A percentile compares a stretch with the other conserved stretches of the same genome.
These are phyloP conservation scores for Poecilobothrus nobilitatus DNA, from an alignment of 2,888 invertebrate genomes.

Conservation along the genomic window DNA sequence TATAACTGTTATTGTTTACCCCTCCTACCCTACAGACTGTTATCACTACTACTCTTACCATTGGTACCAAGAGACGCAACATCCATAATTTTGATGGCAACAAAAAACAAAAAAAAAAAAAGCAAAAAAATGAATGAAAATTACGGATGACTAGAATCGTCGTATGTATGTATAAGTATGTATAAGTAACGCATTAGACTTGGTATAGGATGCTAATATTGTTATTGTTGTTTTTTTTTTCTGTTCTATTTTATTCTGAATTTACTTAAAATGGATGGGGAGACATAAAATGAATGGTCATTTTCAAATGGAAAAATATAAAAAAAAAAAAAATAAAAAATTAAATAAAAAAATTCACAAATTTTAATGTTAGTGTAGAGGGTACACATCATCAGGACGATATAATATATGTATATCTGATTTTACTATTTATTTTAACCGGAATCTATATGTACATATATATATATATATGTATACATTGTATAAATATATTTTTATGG, in stretches of 20 bases:
- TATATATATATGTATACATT: neutral
- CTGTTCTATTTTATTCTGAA: too few species aligned
- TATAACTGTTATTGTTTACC: neutral
- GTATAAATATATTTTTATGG: neutral
- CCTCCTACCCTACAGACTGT: neutral
- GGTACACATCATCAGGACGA: neutral
- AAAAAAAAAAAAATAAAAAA: neutral
- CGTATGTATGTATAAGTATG: neutral
- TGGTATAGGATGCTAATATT: neutral
- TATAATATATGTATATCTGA: neutral
- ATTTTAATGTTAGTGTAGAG: neutral
- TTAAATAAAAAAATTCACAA: neutral
- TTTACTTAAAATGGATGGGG: neutral
- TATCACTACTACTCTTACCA: neutral
- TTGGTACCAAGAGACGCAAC: neutral
- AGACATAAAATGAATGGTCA: neutral
- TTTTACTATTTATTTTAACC: neutral
- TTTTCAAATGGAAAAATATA: neutral
- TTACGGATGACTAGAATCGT: constrained; percentile 1
- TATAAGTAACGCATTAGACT: neutral
- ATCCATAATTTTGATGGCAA: neutral
- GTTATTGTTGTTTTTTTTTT: neutral
- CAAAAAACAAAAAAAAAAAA: neutral
- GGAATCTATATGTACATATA: neutral
- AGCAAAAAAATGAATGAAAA: neutral